Base-by-base conservation (phyloP, 2,888 invertebrate species). In the Drosophila leonis region DNA sequence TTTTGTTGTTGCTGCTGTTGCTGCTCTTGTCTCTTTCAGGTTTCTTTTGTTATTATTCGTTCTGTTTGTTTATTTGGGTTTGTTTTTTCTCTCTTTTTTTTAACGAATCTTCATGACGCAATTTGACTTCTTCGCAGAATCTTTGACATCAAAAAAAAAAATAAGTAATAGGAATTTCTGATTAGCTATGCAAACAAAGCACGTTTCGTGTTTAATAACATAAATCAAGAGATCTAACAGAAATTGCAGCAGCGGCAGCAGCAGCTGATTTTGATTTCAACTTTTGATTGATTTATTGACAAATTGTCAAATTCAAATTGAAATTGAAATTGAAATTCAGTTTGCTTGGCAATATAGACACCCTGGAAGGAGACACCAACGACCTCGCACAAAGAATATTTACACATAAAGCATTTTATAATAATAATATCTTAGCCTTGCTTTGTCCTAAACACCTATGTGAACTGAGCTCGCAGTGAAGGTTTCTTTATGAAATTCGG, bases 161-260 rank as follows among this genome's bases (percentile, higher is more conserved):
- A 29, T 24, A 52, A 52, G 20, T 35, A 52, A 59, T 44, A 20
- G 60, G 51, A 63, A 62, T 63, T 70, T 41, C 46, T 72, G 79
- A 65, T 77, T 77, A 78, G 64, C 74, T 64, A 71, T 75, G 75
- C 78, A 83, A 83, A 69, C 82, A 65, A 77, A 71, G n/a, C 84
- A 81, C 79, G 83, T 81, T 83, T 79, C 46, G 62, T 49, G 44
- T 69, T 81, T 76, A 76, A 63, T 68, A 63, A 66, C 75, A 80
- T 80, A 70, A 80, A 83, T 78, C 77, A 84, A 70, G 42, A 72
- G 63, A 69, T 69, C 62, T 48, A 31, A 20, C 37, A 57, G 54
- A 55, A 73, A 73, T 72, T 78, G 75, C 75, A 73, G 55, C 59
- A 39, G 51, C 64, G 60, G 46, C 57, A 49, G 54, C 71, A 51